Evolutionary conservation across 2,888 invertebrate species (phyloP).

Genomic region (Polymixis flavicincta): DNA sequence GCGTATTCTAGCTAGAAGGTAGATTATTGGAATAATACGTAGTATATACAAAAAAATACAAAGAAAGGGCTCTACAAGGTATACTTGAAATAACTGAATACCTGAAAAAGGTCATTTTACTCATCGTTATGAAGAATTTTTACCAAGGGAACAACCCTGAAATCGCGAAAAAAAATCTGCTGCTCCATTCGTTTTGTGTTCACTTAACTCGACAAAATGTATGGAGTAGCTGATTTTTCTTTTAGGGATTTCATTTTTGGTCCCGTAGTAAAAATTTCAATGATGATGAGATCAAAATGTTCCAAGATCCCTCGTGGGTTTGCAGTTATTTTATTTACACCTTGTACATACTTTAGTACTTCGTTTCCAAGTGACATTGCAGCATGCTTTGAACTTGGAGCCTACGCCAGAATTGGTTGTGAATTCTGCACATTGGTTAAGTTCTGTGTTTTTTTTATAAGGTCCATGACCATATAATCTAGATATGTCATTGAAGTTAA

Average conservation of each 20-base stretch:
- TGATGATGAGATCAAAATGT: background rate
- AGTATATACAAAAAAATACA: background rate
- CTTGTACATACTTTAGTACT: background rate
- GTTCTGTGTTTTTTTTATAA: no score
- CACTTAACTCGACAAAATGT: background rate
- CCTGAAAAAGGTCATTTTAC: background rate
- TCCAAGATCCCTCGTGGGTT: no score
- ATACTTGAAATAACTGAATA: background rate
- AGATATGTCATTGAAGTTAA: background rate
- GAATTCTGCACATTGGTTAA: no score
- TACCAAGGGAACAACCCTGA: background rate
- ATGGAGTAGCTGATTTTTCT: background rate
- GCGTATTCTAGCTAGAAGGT: background rate
- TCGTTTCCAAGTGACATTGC: no score
- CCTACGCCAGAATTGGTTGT: no score
- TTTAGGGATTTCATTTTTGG: background rate
- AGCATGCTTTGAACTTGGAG: no score
- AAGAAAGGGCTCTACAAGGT: background rate
- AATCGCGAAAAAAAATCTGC: background rate
- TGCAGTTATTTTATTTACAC: background rate
- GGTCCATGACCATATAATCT: background rate
- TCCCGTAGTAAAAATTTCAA: background rate
- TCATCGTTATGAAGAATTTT: no score
- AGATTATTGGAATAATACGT: background rate
- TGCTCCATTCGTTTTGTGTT: background rate